phyloP scores from a whole-genome alignment of 2,797 vertebrate genomes.

The Anguilla pacifica region DNA sequence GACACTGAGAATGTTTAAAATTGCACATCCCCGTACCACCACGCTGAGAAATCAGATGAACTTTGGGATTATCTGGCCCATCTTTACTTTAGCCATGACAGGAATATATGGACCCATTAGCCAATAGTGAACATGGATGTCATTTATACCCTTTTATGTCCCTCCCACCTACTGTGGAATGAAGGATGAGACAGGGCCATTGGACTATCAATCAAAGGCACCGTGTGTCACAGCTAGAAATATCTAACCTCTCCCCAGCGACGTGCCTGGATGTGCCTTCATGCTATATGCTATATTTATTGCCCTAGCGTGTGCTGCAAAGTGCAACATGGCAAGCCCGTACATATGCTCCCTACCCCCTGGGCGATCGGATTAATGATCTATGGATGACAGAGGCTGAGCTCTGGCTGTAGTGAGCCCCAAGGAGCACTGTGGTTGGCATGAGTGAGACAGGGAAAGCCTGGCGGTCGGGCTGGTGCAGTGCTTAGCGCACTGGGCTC shows the following conservation, averaged over 20 bases:
- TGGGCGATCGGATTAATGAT: not conserved
- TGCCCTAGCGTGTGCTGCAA: not conserved
- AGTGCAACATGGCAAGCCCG: not conserved
- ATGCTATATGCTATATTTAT: not conserved
- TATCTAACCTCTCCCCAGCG: not conserved
- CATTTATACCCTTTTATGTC: constrained; percentile 19
- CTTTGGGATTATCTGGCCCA: constrained; percentile 27
- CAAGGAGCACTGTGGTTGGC: not conserved
- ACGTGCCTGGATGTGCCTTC: not conserved
- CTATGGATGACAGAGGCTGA: not conserved
- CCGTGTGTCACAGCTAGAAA: not conserved
- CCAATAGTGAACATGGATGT: constrained; percentile 51
- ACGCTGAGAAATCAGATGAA: constrained; percentile 39
- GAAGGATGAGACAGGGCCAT: constrained; percentile 44
- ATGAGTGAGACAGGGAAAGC: not conserved
- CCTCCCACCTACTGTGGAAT: constrained; percentile 46
- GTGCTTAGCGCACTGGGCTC: not conserved
- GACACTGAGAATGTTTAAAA: not conserved
- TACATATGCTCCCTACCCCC: not conserved
- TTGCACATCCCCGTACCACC: constrained; percentile 39
- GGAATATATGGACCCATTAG: constrained; percentile 72
- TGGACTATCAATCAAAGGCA: not conserved
- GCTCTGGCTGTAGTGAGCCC: not conserved
- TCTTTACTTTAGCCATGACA: constrained; percentile 54
- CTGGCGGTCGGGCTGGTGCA: not conserved